Conservation (phyloP, 2,888 invertebrate species). For the Volucella bombylans region DNA sequence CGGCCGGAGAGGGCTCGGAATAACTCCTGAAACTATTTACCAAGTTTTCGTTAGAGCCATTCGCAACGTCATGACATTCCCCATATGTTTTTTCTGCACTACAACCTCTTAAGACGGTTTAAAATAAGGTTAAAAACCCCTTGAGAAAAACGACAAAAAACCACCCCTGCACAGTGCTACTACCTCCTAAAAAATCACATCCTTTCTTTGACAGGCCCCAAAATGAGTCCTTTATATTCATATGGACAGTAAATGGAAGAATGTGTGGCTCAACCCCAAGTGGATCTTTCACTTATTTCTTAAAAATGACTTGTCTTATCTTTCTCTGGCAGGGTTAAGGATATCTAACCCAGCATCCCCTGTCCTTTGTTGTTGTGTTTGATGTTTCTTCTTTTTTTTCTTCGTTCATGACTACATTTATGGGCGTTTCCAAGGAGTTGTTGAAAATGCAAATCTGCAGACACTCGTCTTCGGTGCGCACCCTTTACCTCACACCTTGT, state of each 20-base stretch:
- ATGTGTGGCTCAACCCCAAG: conserved; percentile 16
- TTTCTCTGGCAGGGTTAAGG: conserved; percentile 70
- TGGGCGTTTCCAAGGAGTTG: conserved; percentile 71
- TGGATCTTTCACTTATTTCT: conserved; percentile 35
- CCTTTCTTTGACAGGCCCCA: conserved; percentile 46
- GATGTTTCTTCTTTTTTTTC: not conserved
- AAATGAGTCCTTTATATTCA: conserved; percentile 64
- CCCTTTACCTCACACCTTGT: conserved; percentile 34
- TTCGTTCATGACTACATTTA: conserved; percentile 57
- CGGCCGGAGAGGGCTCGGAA: too few species aligned
- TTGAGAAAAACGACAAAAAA: conserved; percentile 11
- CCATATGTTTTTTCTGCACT: not conserved
- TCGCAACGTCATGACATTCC: not conserved
- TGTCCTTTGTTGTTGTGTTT: conserved; percentile 40
- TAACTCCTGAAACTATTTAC: too few species aligned
- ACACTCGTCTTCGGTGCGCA: not conserved
- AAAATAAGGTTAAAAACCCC: conserved; percentile 47
- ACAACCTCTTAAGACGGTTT: conserved; percentile 1
- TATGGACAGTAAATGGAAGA: conserved; percentile 52
- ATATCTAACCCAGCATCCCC: conserved; percentile 50
- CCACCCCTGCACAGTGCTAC: not conserved
- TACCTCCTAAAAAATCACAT: conserved; percentile 10
- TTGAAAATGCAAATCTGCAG: conserved; percentile 71
- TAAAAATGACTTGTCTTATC: conserved; percentile 59
- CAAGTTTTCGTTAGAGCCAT: not conserved